Evolutionary conservation across 2,797 vertebrate genomes (phyloP), one percentile per base, ranked within the genome.

Genomic region (Coranthus polyacanthus): DNA sequence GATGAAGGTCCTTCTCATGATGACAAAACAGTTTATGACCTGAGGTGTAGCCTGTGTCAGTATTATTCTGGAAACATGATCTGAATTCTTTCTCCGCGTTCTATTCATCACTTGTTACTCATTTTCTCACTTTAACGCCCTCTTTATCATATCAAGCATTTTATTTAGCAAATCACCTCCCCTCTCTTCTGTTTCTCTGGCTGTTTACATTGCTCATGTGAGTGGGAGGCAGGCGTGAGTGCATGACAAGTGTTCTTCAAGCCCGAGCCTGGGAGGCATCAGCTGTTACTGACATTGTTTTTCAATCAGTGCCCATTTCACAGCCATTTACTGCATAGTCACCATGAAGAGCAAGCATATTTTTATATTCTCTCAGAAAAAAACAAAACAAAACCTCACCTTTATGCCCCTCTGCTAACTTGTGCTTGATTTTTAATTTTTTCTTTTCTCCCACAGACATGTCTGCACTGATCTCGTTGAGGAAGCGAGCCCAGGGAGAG

Each of bases 401-500:
- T 52, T 45, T 17, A 17, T 32, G 36, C 67, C 18, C 13, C 41
- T 63, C 17, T 20, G 20, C 56, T 63, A 67, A 73, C 43, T 32
- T 43, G 2, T 46, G 11, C 46, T 64, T 52, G 0, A 34, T 52
- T 16, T 75, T 10, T n/a, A n/a, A n/a, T n/a, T n/a, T n/a, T n/a
- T n/a, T n/a, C n/a, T n/a, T 58, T 71, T 77, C 12, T 42, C 90
- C 86, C 84, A 47, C 94, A 99, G 98, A 99, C 84, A 99, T 99
- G 98, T 98, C 96, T 79, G 97, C 97, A 72, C 95, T 99, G 86
- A 97, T 99, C 89, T 98, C 97, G 37, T 92, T 99, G 93, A 95
- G 97, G 92, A 99, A 99, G 94, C 92, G 98, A 90, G 98, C 98
- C 60, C 98, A 99, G 88, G 98, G 97, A 34, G 98, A 99, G 91